phyloP scores from a whole-genome alignment of 2,888 invertebrate genomes.

The Sisyra nigra region DNA sequence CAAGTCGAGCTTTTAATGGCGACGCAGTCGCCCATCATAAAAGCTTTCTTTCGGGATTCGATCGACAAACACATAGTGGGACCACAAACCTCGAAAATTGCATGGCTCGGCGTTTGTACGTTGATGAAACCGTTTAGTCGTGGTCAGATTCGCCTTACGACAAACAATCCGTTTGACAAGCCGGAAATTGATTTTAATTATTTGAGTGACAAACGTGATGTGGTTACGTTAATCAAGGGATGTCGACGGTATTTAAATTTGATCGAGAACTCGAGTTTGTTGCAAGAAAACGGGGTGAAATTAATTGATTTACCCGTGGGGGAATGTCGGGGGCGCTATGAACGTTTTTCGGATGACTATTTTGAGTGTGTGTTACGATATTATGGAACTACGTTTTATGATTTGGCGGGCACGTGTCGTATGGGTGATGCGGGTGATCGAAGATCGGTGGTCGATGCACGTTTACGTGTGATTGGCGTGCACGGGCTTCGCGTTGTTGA shows the following conservation, averaged over 20 bases:
- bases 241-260: too few relatives aligned
- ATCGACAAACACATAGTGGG: too few relatives aligned
- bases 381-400: background rate
- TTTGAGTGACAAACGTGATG: background rate
- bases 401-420: background rate
- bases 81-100: too few relatives aligned
- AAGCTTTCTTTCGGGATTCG: slow-evolving; percentile 12
- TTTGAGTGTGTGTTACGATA: background rate
- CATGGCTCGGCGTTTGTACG: too few relatives aligned
- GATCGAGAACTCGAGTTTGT: too few relatives aligned
- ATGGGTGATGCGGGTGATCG: background rate
- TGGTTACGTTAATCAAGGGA: background rate
- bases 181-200: slow-evolving; percentile 1
- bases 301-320: too few relatives aligned
- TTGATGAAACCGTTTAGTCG: background rate
- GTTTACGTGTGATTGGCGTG: background rate
- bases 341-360: background rate
- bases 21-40: slow-evolving; percentile 31
- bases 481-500: background rate
- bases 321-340: background rate
- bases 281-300: too few relatives aligned
- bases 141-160: background rate
- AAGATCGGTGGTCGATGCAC: background rate
- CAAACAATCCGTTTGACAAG: background rate
- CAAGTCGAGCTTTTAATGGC: slow-evolving; percentile 48